Evolutionary conservation across 1,140 invertebrate genomes (phyloP).

Genomic region (Tetramorium parvispinum): DNA sequence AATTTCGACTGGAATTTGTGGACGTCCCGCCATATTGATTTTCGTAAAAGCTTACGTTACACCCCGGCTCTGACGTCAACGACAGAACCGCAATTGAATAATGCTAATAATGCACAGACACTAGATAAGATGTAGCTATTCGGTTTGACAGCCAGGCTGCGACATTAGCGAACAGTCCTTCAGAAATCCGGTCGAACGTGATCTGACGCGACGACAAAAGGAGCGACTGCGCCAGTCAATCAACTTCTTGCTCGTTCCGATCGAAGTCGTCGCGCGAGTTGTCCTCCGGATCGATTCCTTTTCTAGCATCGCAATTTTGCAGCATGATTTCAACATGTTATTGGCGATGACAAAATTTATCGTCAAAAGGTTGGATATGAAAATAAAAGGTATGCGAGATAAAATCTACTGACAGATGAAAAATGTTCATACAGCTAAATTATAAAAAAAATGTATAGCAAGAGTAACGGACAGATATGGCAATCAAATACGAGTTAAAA

Average conservation of each 20-base stretch:
- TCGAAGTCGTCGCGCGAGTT: slow-evolving; percentile 33
- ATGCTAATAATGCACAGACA: slow-evolving; percentile 29
- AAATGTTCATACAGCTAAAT: neutral
- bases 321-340: neutral
- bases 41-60: neutral
- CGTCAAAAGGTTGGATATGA: neutral
- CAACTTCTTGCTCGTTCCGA: slow-evolving; percentile 64
- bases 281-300: slow-evolving; percentile 25
- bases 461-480: neutral
- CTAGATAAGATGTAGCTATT: slow-evolving; percentile 32
- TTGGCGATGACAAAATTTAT: neutral
- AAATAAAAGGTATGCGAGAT: neutral
- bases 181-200: slow-evolving; percentile 75
- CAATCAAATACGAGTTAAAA: neutral
- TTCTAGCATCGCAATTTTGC: neutral
- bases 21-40: neutral
- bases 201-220: slow-evolving; percentile 69
- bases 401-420: neutral
- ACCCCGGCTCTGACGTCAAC: neutral
- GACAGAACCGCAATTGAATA: slow-evolving; percentile 19
- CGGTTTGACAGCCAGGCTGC: slow-evolving; percentile 22
- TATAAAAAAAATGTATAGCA: neutral
- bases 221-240: slow-evolving; percentile 64
- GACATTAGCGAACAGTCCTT: slow-evolving; percentile 66
- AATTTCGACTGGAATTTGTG: neutral